Evolutionary conservation across 2,888 invertebrate genomes (phyloP).

Genomic region (Ptilodon capucinus): DNA sequence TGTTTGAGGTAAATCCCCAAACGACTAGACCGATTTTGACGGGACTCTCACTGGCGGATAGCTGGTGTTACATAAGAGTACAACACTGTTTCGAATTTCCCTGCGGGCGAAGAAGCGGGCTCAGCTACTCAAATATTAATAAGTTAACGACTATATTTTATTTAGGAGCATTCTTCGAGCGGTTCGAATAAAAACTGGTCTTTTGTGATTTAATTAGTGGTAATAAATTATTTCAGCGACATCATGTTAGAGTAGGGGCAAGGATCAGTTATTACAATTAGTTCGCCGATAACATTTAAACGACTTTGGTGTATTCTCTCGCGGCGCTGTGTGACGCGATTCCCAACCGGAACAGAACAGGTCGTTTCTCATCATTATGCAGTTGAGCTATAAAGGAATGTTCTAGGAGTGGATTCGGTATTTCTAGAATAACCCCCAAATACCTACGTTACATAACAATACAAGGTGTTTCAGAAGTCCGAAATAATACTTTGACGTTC

Average conservation of each 20-base stretch:
- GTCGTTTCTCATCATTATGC: not conserved
- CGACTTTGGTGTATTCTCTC: not conserved
- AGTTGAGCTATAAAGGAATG: not conserved
- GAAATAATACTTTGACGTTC: too few relatives aligned
- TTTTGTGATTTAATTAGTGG: constrained; percentile 7
- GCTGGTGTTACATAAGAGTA: too few relatives aligned
- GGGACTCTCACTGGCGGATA: too few relatives aligned
- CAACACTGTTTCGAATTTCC: too few relatives aligned
- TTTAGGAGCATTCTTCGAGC: not conserved
- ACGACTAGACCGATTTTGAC: too few relatives aligned
- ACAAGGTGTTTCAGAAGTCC: too few relatives aligned
- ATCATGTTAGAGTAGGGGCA: not conserved
- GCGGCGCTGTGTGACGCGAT: not conserved
- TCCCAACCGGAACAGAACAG: not conserved
- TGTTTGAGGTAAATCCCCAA: too few relatives aligned
- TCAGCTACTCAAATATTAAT: not conserved
- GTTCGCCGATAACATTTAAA: not conserved
- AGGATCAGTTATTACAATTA: constrained; percentile 1
- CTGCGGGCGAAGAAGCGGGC: too few relatives aligned
- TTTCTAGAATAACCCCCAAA: not conserved
- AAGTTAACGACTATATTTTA: not conserved
- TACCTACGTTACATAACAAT: too few relatives aligned
- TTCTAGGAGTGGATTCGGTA: not conserved
- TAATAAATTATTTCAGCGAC: not conserved
- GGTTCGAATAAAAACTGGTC: not conserved